These are phyloP conservation scores for Spicauda simplicius DNA, from an alignment of 2,888 invertebrate genomes.

Conservation along the genomic window DNA sequence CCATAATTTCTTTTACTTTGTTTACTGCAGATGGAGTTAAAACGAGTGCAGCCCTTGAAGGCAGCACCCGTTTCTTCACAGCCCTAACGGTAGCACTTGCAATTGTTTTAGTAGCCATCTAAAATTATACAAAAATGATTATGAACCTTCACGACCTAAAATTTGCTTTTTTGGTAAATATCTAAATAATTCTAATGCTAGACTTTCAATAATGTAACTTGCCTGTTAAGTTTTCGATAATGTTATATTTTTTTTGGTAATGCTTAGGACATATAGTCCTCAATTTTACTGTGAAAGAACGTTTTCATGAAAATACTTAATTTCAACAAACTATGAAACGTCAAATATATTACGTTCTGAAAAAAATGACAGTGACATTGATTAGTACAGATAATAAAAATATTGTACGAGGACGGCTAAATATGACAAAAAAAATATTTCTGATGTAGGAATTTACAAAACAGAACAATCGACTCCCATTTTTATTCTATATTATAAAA, in stretches of 20 bases:
- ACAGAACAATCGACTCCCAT: too few relatives aligned
- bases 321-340: slow-evolving; percentile 9
- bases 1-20: slow-evolving; percentile 92
- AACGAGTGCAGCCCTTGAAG: slow-evolving; percentile 93
- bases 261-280: background rate
- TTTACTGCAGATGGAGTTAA: slow-evolving; percentile 94
- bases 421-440: too few relatives aligned
- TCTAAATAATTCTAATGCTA: background rate
- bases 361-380: slow-evolving; percentile 1
- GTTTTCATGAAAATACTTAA: slow-evolving; percentile 3
- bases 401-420: too few relatives aligned
- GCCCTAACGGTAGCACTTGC: slow-evolving; percentile 96
- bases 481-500: too few relatives aligned
- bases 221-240: background rate
- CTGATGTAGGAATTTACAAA: too few relatives aligned
- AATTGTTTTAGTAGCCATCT: slow-evolving; percentile 91
- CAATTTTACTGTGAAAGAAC: slow-evolving; percentile 1
- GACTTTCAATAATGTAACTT: background rate
- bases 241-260: background rate
- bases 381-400: background rate
- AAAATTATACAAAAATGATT: slow-evolving; percentile 35
- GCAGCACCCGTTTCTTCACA: slow-evolving; percentile 91
- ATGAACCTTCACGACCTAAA: background rate
- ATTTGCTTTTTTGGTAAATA: background rate
- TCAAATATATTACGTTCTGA: slow-evolving; percentile 1